These are phyloP conservation scores for Scrobipalpa costella DNA, from an alignment of 2,888 invertebrate species.

Conservation along the genomic window DNA sequence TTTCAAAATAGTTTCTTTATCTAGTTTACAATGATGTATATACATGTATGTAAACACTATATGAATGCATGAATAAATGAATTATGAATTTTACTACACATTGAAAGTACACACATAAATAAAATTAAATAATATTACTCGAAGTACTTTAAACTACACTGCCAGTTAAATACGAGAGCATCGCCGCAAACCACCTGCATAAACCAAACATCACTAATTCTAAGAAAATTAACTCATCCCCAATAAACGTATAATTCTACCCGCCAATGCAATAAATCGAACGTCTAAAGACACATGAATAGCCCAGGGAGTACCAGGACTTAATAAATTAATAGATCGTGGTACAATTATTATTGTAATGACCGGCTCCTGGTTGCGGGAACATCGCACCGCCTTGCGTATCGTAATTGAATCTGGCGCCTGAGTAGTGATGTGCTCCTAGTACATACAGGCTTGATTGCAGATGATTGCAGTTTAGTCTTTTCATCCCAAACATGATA, in stretches of 20 bases:
- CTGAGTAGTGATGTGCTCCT: constrained; percentile 36
- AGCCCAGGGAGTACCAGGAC: constrained; percentile 49
- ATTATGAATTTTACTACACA: no score
- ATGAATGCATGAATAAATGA: no score
- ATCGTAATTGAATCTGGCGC: constrained; percentile 76
- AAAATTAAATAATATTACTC: neutral
- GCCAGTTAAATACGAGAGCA: neutral
- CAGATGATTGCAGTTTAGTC: neutral
- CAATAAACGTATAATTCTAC: constrained; percentile 25
- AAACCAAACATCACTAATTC: constrained; percentile 6
- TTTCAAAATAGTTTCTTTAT: no score
- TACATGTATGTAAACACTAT: no score
- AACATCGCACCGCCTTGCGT: constrained; percentile 48
- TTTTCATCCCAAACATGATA: no score
- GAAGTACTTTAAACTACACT: neutral
- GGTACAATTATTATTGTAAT: constrained; percentile 76
- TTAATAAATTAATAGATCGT: constrained; percentile 74
- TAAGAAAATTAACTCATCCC: constrained; percentile 23
- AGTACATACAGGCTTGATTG: neutral
- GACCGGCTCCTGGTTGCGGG: constrained; percentile 59
- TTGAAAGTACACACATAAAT: neutral
- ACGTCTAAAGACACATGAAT: constrained; percentile 57
- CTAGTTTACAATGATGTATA: no score
- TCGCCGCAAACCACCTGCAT: neutral
- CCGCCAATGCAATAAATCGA: constrained; percentile 46